Base-by-base conservation (phyloP, 1,140 invertebrate genomes). In the Camponotus vicinus region DNA sequence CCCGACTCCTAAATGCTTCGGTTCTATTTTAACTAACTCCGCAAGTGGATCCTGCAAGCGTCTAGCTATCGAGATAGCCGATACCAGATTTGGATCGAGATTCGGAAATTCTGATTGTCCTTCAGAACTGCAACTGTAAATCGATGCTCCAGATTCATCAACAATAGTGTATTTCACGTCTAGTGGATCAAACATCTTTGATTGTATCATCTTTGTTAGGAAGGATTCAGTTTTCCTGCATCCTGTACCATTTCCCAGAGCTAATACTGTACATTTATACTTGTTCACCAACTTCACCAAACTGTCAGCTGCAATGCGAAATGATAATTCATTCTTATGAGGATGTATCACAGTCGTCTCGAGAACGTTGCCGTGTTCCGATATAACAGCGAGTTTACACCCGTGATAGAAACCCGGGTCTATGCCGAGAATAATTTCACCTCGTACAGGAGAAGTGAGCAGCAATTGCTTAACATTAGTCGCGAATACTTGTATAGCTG, bases 1-100 rank as follows among this genome's bases (percentile, higher is more conserved):
- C 55, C 98, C 98, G 6, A 98, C 97, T 18, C 98, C 98, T 83
- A 99, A 95, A 93, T 98, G 97, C 92, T 98, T 98, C 0, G 98
- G 98, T 86, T 99, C 98, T 45, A 99, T 97, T 95, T 99, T 99
- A 0, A 99, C 98, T 79, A 98, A 96, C 95, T 99, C 98, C 57
- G 97, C 97, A 55, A 99, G 93, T 7, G 98, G 98, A 95, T 99
- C 98, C 92, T 98, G 97, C 0, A 99, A 95, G 91, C 98, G 95
- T 92, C 98, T 96, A 0, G 98, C 98, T 88, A 99, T 97, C 2
- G 98, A 99, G 78, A 98, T 97, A 95, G 94, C 91, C 3, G 94
- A 94, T 18, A 94, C 89, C 7, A 94, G 4, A 71, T 94, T 94
- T 0, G 94, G 95, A 88, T 99, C 98, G 93, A 99, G 95, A 66